phyloP scores from a whole-genome alignment of 2,113 vertebrate genomes.

The Crotalus tigris region DNA sequence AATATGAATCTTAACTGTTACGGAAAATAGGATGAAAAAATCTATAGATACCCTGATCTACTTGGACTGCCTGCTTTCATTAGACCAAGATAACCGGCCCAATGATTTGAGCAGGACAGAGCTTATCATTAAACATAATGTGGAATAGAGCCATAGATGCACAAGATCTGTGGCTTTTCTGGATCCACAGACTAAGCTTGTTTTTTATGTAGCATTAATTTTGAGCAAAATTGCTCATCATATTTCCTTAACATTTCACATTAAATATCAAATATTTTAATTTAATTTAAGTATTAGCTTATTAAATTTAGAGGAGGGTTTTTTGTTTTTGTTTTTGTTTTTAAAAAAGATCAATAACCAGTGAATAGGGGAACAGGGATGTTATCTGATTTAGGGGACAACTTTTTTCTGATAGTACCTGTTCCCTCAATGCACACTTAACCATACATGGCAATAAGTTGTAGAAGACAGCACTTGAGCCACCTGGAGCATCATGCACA shows the following conservation, averaged over 20 bases:
- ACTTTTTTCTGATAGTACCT: neutral
- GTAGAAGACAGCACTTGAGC: neutral
- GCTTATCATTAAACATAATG: neutral
- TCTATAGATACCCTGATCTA: neutral
- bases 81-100: neutral
- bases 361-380: neutral
- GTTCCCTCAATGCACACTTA: neutral
- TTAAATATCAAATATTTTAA: neutral
- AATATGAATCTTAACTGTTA: neutral
- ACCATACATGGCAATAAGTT: neutral
- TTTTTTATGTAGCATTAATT: conserved; percentile 1
- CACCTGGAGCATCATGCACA: neutral
- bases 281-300: neutral
- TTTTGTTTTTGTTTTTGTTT: neutral
- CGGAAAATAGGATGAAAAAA: neutral
- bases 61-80: neutral
- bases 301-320: neutral
- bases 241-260: neutral
- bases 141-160: neutral
- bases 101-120: neutral
- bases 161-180: neutral
- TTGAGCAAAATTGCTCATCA: neutral
- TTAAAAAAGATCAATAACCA: neutral
- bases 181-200: neutral
- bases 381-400: neutral